These are phyloP conservation scores for Euthynnus affinis DNA, from an alignment of 2,797 vertebrate genomes.

Conservation along the genomic window DNA sequence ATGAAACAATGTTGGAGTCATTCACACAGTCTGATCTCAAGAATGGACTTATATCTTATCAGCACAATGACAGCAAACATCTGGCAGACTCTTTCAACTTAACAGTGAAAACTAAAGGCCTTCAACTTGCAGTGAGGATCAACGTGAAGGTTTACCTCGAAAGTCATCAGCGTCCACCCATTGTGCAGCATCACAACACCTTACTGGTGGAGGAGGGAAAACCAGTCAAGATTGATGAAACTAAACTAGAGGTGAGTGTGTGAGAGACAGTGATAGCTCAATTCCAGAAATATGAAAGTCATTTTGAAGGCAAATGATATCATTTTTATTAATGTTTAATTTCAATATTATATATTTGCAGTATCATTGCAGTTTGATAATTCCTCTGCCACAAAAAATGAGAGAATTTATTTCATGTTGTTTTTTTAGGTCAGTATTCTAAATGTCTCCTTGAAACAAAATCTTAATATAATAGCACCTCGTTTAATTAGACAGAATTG, in stretches of 20 bases:
- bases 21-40: constrained; percentile 90
- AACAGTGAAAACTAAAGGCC: constrained; percentile 83
- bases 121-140: constrained; percentile 76
- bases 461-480: neutral
- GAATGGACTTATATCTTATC: constrained; percentile 84
- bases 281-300: neutral
- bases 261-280: neutral
- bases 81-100: constrained; percentile 88
- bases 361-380: neutral
- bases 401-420: neutral
- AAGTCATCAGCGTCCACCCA: constrained; percentile 87
- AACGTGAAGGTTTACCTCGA: constrained; percentile 88
- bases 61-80: constrained; percentile 86
- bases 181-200: constrained; percentile 80
- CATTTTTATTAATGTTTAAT: neutral
- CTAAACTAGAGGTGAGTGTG: constrained; percentile 87
- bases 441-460: neutral
- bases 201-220: constrained; percentile 93
- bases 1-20: constrained; percentile 65
- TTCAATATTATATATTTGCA: neutral
- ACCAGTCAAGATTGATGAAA: constrained; percentile 88
- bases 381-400: neutral
- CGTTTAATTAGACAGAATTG: neutral
- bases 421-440: constrained; percentile 6
- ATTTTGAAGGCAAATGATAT: neutral